Evolutionary conservation across 1,140 invertebrate genomes (phyloP), one percentile per base, ranked within the genome.

Genomic region (Atta texana): DNA sequence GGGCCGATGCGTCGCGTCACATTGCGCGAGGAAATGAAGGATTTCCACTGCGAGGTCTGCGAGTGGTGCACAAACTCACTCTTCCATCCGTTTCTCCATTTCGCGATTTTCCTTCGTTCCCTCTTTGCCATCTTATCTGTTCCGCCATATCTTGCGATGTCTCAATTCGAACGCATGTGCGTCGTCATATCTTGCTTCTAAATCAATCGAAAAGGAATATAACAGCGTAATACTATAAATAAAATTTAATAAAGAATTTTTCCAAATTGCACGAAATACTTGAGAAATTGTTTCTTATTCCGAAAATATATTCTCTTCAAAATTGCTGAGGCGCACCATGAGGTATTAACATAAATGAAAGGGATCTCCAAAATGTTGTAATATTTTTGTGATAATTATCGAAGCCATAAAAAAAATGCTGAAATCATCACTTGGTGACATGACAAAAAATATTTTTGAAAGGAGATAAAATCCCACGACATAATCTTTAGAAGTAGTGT

Each of bases 371-470:
- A 66, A 16, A n/a, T 39, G 3, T 49, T 34, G 0, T 24, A 24
- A 44, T 18, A 28, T 53, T 72, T 72, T 53, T 24, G 18, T 14
- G 21, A 16, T 21, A 21, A 3, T 6, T 21, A 21, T 68, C 31
- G 18, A 31, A 21, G 39, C 1, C n/a, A 69, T n/a, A 12, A 51
- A 69, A 24, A 24, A 51, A 69, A 49, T 69, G n/a, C 0, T 12
- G 10, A 49, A 69, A 14, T 51, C 6, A 59, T 7, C 21, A 51
- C 16, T 72, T 44, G 66, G 84, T 80, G 71, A 74, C 51, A 61
- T 39, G 53, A 28, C 1, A 53, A 63, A 66, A 80, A 89, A 91
- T 74, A 90, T 89, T 91, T 59, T 88, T 68, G 61, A 72, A 74
- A 69, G 55, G 28, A 87, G 68, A 72, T 85, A 85, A 76, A 76